These are phyloP conservation scores for Podotricha telesiphe DNA, from an alignment of 2,888 invertebrate species.

Conservation along the genomic window DNA sequence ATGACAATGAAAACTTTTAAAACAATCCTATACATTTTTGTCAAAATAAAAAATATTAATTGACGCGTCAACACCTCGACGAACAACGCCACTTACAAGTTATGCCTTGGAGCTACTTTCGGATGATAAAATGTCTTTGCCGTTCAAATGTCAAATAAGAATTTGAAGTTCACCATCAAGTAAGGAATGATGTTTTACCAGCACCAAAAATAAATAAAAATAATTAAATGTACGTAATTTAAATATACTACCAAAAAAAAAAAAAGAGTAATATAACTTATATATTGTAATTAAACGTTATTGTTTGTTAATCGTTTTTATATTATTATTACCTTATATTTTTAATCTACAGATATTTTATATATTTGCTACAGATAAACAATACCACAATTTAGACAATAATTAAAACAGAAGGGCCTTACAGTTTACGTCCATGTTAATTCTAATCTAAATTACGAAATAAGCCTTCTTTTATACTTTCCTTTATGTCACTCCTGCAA, in stretches of 20 bases:
- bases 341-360: neutral
- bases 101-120: slow-evolving; percentile 26
- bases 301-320: neutral
- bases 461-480: too few relatives aligned
- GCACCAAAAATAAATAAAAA: neutral
- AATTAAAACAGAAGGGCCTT: too few relatives aligned
- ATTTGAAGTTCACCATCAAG: slow-evolving; percentile 28
- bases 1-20: neutral
- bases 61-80: slow-evolving; percentile 46
- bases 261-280: neutral
- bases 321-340: neutral
- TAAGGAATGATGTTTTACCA: slow-evolving; percentile 1
- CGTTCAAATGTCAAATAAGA: slow-evolving; percentile 28
- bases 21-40: slow-evolving; percentile 45
- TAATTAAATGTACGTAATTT: neutral
- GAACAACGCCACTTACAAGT: slow-evolving; percentile 35
- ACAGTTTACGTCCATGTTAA: too few relatives aligned
- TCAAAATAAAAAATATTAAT: slow-evolving; percentile 53
- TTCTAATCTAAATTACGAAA: too few relatives aligned
- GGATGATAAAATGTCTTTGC: slow-evolving; percentile 25
- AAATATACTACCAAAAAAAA: neutral
- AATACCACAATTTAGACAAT: neutral
- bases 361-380: neutral
- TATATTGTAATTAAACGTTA: too few relatives aligned
- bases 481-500: too few relatives aligned